Conservation (phyloP, 2,113 vertebrate genomes). For the Atractosteus spatula region DNA sequence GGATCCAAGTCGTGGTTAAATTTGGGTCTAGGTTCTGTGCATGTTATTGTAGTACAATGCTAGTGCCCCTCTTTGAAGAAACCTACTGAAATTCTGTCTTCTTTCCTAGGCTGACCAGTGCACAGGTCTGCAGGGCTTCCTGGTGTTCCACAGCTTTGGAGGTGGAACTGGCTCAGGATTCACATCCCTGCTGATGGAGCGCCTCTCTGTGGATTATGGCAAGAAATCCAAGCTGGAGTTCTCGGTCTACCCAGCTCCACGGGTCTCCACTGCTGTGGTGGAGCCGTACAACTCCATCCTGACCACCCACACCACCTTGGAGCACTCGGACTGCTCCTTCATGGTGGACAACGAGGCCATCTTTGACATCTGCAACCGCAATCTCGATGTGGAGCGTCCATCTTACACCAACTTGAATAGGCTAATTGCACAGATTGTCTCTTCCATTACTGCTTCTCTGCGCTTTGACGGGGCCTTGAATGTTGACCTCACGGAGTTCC, state of each 20-base stretch:
- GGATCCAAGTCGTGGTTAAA: too few relatives aligned
- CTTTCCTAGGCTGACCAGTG: too few relatives aligned
- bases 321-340: constrained; percentile 48
- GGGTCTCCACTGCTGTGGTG: constrained; percentile 45
- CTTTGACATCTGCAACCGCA: constrained; percentile 49
- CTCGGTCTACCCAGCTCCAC: constrained; percentile 35
- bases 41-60: too few relatives aligned
- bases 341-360: constrained; percentile 50
- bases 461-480: constrained; percentile 57
- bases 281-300: constrained; percentile 49
- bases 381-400: constrained; percentile 55
- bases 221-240: constrained; percentile 51
- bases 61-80: too few relatives aligned
- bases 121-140: too few relatives aligned
- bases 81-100: too few relatives aligned
- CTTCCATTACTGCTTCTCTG: constrained; percentile 44
- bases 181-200: too few relatives aligned
- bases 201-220: constrained; percentile 49
- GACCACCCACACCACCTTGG: constrained; percentile 45
- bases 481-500: constrained; percentile 55
- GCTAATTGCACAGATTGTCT: constrained; percentile 55
- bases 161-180: too few relatives aligned
- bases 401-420: constrained; percentile 60
- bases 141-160: too few relatives aligned
- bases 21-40: too few relatives aligned